Conservation (phyloP, 2,888 invertebrate species). For the Dorcus parallelipipedus region DNA sequence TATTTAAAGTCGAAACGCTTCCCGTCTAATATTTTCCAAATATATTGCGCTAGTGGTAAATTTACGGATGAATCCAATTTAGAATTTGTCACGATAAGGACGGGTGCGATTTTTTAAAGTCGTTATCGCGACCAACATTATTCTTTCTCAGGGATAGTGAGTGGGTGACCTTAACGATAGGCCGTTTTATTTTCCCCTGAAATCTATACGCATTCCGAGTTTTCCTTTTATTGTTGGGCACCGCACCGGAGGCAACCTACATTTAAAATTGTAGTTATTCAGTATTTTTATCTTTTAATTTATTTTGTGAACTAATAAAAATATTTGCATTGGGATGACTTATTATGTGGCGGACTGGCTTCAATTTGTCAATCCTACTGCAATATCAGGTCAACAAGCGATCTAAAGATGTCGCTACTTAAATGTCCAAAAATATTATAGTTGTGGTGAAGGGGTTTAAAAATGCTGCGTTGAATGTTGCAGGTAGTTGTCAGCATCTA, state of each 20-base stretch:
- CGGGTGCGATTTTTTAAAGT: not conserved
- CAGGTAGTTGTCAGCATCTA: conserved; percentile 9
- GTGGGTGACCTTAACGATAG: not conserved
- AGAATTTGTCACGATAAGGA: not conserved
- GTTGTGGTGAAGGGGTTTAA: too few species aligned
- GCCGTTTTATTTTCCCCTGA: not conserved
- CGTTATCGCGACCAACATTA: not conserved
- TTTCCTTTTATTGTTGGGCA: too few species aligned
- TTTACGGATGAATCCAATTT: not conserved
- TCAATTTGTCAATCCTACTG: too few species aligned
- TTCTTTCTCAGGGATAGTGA: not conserved
- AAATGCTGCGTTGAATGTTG: too few species aligned
- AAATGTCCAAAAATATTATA: too few species aligned
- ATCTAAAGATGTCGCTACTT: too few species aligned
- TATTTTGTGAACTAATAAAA: not conserved
- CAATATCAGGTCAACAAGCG: too few species aligned
- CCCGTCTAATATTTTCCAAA: not conserved
- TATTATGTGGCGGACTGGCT: too few species aligned
- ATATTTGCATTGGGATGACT: too few species aligned
- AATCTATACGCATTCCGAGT: not conserved
- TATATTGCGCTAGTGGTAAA: not conserved
- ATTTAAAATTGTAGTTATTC: not conserved
- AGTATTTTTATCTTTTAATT: not conserved
- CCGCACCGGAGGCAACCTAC: not conserved
- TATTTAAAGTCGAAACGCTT: not conserved